Evolutionary conservation across 2,888 invertebrate species (phyloP), one percentile per base, ranked within the genome.

Genomic region (Ashinkailepas kermadecensis): DNA sequence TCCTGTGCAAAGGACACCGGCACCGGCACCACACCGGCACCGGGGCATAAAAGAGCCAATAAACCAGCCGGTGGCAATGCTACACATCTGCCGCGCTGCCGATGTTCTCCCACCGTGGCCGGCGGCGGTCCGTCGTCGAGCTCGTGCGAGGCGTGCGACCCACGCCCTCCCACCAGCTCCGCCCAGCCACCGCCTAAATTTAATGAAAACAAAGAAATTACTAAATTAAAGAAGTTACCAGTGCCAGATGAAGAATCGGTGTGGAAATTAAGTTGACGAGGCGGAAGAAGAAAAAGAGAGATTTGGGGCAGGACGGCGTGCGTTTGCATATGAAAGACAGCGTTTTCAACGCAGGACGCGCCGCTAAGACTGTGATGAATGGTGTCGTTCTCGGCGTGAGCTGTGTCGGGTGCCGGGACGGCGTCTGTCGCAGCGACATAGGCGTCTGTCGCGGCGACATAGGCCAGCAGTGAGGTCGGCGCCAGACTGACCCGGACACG

Each of bases 151-250:
- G 25, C 23, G 21, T 10, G 64, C n/a, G 8, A 18, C 10, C 10
- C n/a, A 4, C 21, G 64, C n/a, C 64, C n/a, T 21, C n/a, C 3
- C 6, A 21, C n/a, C 64, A n/a, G 64, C 64, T 9, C n/a, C 18
- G 64, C n/a, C n/a, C 9, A n/a, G 23, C 10, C 4, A n/a, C 54
- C 39, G 15, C 74, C 74, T 4, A 74, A 56, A 74, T 74, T 74
- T 74, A 74, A 74, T 74, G 74, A 74, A 74, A 74, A 74, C 74
- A 74, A 74, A 74, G 74, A 74, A 74, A 74, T 74, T 74, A 74
- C 74, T 74, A 56, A 74, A 74, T 74, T 74, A 74, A 74, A 74
- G 74, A 74, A 74, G 74, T 74, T 74, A 74, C 74, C 74, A 74
- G 74, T 74, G 74, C 74, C 74, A 74, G 74, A 74, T 74, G 74